phyloP scores from a whole-genome alignment of 2,113 vertebrate genomes.

The Ia io region DNA sequence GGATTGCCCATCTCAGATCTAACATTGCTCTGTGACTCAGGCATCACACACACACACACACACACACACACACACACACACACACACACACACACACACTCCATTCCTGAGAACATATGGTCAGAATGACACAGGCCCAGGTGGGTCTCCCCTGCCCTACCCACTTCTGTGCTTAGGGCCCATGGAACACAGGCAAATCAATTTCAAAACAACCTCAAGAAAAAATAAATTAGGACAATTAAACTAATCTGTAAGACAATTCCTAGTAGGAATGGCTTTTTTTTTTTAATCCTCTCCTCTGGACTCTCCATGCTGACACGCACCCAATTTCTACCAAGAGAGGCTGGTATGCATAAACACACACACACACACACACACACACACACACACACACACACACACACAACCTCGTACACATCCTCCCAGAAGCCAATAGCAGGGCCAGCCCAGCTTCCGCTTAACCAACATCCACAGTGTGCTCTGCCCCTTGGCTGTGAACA shows the following conservation, averaged over 20 bases:
- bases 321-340: background rate
- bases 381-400: background rate
- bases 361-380: background rate
- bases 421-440: background rate
- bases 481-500: background rate
- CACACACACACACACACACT: too few relatives aligned
- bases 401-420: rapidly evolving
- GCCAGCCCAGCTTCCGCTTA: background rate
- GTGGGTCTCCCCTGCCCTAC: background rate
- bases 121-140: background rate
- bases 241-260: background rate
- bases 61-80: background rate
- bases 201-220: background rate
- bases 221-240: background rate
- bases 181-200: background rate
- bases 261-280: background rate
- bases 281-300: too few relatives aligned
- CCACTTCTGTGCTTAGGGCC: too few relatives aligned
- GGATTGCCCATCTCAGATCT: background rate
- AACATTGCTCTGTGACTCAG: background rate
- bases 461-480: background rate
- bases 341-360: background rate
- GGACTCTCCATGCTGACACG: background rate
- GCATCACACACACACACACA: background rate
- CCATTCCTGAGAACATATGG: background rate